A percentile compares a stretch with the other conserved stretches of the same genome.
These are phyloP conservation scores for Geopemphigus sp. DNA, from an alignment of 1,140 invertebrate species.

Conservation along the genomic window DNA sequence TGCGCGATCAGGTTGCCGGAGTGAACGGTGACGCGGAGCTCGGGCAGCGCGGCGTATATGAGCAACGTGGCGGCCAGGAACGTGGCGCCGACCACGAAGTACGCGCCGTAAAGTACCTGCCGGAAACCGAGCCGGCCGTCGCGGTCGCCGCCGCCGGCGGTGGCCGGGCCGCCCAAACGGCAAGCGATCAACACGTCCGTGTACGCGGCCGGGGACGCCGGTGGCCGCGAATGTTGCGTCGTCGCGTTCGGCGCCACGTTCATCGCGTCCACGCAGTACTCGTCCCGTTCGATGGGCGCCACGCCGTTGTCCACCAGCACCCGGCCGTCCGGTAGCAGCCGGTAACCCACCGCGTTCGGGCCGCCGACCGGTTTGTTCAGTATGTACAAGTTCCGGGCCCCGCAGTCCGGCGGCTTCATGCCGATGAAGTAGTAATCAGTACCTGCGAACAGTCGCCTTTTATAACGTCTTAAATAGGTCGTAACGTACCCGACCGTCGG, in stretches of 20 bases:
- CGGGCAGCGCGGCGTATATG: constrained; percentile 51
- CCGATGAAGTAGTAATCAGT: neutral
- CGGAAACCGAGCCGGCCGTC: neutral
- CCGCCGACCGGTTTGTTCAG: neutral
- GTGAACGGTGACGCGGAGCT: constrained; percentile 51
- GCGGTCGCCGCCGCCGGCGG: neutral
- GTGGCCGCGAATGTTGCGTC: no score
- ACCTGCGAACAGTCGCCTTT: neutral
- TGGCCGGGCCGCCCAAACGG: neutral
- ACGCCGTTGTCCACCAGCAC: constrained; percentile 20
- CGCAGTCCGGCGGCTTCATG: neutral
- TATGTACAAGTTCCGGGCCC: neutral
- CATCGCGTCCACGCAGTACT: constrained; percentile 49
- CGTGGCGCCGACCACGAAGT: constrained; percentile 49
- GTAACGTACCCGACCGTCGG: no score
- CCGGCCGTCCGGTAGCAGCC: constrained; percentile 1
- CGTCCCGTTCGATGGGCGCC: constrained; percentile 30
- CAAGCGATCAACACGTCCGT: neutral
- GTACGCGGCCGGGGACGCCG: neutral
- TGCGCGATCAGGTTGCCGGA: constrained; percentile 51
- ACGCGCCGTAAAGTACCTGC: constrained; percentile 48
- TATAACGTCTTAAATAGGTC: no score
- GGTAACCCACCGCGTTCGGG: neutral
- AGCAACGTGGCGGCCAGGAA: constrained; percentile 51
- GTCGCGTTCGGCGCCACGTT: neutral